Conservation (phyloP, 1,140 invertebrate genomes). For the Drosophila leontia region DNA sequence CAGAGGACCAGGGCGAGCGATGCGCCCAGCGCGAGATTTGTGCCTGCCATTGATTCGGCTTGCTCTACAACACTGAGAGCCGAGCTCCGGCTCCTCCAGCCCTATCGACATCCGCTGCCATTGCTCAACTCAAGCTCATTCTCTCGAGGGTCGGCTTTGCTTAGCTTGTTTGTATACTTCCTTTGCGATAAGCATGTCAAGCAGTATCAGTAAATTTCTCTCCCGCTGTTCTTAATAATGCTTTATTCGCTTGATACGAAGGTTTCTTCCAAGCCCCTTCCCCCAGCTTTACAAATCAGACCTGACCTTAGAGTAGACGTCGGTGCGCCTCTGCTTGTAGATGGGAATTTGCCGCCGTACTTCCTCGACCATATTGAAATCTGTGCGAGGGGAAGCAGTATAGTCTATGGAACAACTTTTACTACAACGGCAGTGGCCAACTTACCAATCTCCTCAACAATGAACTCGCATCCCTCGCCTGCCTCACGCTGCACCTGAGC, state of each 20-base stretch:
- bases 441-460: slow-evolving; percentile 90
- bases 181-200: slow-evolving; percentile 57
- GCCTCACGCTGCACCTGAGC: slow-evolving; percentile 91
- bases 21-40: slow-evolving; percentile 7
- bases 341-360: slow-evolving; percentile 93
- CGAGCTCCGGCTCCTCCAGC: slow-evolving; percentile 8
- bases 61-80: slow-evolving; percentile 41
- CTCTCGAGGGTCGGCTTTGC: not conserved
- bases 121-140: slow-evolving; percentile 5
- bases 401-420: not conserved
- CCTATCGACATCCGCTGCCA: slow-evolving; percentile 24
- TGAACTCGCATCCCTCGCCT: slow-evolving; percentile 89
- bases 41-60: slow-evolving; percentile 16
- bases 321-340: slow-evolving; percentile 90
- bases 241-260: slow-evolving; percentile 29
- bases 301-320: slow-evolving; percentile 88
- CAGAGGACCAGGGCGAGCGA: slow-evolving; percentile 15
- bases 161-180: slow-evolving; percentile 3
- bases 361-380: slow-evolving; percentile 90
- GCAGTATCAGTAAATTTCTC: slow-evolving; percentile 62
- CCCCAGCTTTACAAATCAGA: slow-evolving; percentile 10
- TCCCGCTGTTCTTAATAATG: slow-evolving; percentile 50
- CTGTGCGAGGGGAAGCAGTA: slow-evolving; percentile 85
- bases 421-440: not conserved
- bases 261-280: not conserved